phyloP scores from a whole-genome alignment of 2,113 vertebrate species.

The Cebidichthys violaceus region DNA sequence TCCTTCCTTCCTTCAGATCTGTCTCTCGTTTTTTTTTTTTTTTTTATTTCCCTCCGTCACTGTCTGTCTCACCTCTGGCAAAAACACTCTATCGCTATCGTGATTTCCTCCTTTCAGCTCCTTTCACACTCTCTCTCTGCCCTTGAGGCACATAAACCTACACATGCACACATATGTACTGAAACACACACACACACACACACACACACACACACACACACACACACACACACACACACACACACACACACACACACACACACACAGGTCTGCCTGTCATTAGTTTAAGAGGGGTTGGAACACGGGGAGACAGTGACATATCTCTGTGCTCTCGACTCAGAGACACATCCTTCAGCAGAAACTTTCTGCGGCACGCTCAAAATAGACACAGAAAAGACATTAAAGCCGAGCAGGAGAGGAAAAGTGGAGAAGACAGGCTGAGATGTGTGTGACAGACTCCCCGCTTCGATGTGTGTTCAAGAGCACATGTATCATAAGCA shows the following conservation, averaged over 20 bases:
- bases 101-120: conserved; percentile 41
- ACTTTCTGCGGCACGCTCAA: conserved; percentile 71
- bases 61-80: conserved; percentile 43
- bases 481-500: conserved; percentile 39
- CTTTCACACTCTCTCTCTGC: conserved; percentile 20
- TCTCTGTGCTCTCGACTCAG: conserved; percentile 72
- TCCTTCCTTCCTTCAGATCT: conserved; percentile 33
- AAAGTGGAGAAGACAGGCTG: conserved; percentile 60
- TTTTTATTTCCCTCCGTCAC: conserved; percentile 42
- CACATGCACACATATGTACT: conserved; percentile 19
- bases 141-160: conserved; percentile 40
- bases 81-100: conserved; percentile 42
- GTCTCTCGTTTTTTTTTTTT: conserved; percentile 43
- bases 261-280: conserved; percentile 68
- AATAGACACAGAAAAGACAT: conserved; percentile 81
- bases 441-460: conserved; percentile 51
- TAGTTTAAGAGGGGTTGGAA: conserved; percentile 73
- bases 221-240: conserved; percentile 22
- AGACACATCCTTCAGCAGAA: conserved; percentile 79
- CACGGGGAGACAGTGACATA: conserved; percentile 77
- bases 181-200: conserved; percentile 23
- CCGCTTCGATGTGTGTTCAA: conserved; percentile 49
- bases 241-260: conserved; percentile 22
- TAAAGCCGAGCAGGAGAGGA: conserved; percentile 67
- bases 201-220: conserved; percentile 27